A percentile compares a stretch with the other conserved stretches of the same genome.
Evolutionary conservation across 2,797 vertebrate genomes (phyloP).

Genomic region (Sebastes itinus): DNA sequence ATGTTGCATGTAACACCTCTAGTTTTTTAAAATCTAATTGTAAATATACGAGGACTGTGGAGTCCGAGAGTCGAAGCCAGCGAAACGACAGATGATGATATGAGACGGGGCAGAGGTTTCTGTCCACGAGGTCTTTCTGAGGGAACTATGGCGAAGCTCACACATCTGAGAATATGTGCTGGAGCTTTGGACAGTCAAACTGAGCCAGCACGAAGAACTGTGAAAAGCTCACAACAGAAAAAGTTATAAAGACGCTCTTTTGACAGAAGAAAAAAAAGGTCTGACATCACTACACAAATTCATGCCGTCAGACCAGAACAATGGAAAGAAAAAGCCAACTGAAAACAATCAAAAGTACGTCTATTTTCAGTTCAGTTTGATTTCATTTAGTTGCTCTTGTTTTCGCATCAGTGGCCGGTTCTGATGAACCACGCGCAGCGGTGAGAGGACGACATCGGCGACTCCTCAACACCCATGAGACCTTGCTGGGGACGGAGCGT

Average conservation of each 20-base stretch:
- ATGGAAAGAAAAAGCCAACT: conserved; percentile 72
- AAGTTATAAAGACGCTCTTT: conserved; percentile 11
- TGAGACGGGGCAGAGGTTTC: not conserved
- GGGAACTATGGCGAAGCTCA: conserved; percentile 17
- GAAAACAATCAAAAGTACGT: conserved; percentile 65
- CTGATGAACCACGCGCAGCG: conserved; percentile 8
- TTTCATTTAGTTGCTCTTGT: conserved; percentile 35
- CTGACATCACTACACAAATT: conserved; percentile 29
- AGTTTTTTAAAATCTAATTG: conserved; percentile 76
- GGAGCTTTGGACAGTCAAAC: conserved; percentile 19
- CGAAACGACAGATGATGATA: conserved; percentile 5
- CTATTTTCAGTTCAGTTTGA: conserved; percentile 55
- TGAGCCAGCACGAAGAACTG: not conserved
- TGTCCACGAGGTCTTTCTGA: not conserved
- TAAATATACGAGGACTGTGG: conserved; percentile 58
- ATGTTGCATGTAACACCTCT: conserved; percentile 84
- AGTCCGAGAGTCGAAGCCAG: conserved; percentile 48
- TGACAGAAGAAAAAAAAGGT: not conserved
- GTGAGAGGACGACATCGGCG: not conserved
- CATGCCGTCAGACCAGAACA: conserved; percentile 50
- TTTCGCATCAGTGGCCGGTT: conserved; percentile 25
- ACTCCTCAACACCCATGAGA: conserved; percentile 59
- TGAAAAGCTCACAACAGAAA: not conserved
- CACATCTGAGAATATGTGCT: not conserved
- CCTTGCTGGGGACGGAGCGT: conserved; percentile 53